Evolutionary conservation across 2,888 invertebrate species (phyloP).

Genomic region (Phyllotreta striolata): DNA sequence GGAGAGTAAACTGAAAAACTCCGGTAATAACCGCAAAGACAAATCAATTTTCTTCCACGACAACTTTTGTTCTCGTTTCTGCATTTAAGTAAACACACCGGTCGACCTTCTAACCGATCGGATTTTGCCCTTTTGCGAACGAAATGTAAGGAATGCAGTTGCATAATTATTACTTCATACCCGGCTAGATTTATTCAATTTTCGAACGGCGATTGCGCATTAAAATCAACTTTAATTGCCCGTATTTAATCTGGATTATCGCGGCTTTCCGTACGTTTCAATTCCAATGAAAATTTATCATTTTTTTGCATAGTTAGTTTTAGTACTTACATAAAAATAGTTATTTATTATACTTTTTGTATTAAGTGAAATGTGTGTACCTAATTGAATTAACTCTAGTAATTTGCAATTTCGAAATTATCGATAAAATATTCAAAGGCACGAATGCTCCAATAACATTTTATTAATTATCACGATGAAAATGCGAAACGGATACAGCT

Average conservation of each 20-base stretch:
- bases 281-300: too few relatives aligned
- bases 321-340: too few relatives aligned
- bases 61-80: constrained; percentile 8
- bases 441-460: constrained; percentile 5
- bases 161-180: constrained; percentile 48
- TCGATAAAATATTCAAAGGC: constrained; percentile 8
- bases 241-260: constrained; percentile 1
- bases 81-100: constrained; percentile 16
- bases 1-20: too few relatives aligned
- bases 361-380: too few relatives aligned
- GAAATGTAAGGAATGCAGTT: constrained; percentile 47
- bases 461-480: constrained; percentile 15
- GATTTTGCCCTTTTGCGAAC: constrained; percentile 48
- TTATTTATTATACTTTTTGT: too few relatives aligned
- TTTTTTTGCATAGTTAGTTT: too few relatives aligned
- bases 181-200: constrained; percentile 46
- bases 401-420: too few relatives aligned
- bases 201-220: constrained; percentile 41
- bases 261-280: too few relatives aligned
- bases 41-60: background rate
- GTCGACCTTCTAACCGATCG: constrained; percentile 41
- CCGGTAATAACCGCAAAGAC: background rate
- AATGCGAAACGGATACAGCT: constrained; percentile 13
- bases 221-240: constrained; percentile 12
- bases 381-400: too few relatives aligned